Base-by-base conservation (phyloP, 2,888 invertebrate species). In the Atethmia centrago region DNA sequence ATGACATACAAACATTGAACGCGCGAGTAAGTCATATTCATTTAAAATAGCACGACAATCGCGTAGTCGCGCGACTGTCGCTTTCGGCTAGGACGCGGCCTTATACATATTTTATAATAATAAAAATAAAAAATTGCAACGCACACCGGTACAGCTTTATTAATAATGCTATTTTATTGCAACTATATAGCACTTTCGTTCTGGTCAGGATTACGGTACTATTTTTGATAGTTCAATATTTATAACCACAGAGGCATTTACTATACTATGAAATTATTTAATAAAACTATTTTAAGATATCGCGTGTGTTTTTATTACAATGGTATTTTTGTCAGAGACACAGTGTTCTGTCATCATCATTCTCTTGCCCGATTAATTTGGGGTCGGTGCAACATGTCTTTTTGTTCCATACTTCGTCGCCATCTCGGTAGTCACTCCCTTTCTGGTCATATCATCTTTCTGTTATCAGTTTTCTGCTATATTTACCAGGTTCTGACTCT, bases 201-300 rank as follows among this genome's bases (percentile, higher is more conserved):
- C 67, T 76, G 67, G 59, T 72, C 65, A 53, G 31, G n/a, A 58
- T 72, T 68, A 67, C 47, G 66, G 45, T 84, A 73, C 66, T 84
- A 73, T 86, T 75, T 82, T 82, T 62, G 19, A 73, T 77, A 86
- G 63, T 65, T 69, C 42, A 69, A 61, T 83, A 85, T 80, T 77
- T 61, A 83, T 87, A 87, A 89, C 87, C 88, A 87, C 83, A 87
- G 88, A 91, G 88, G 92, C 92, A 91, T 91, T 91, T 91, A 91
- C 79, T 89, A 86, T 85, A 28, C n/a, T 79, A 85, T 71, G 62
- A 74, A 76, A 70, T 70, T 77, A 74, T 76, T 68, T 80, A 86
- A 85, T 83, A 81, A 79, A 85, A 85, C 59, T 74, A 79, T 75
- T 63, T 62, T 77, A 85, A 69, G 71, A 63, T 28, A 67, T 53